These are phyloP conservation scores for Lepidocolaptes lacrymiger DNA, from an alignment of 2,797 vertebrate genomes.

Conservation along the genomic window DNA sequence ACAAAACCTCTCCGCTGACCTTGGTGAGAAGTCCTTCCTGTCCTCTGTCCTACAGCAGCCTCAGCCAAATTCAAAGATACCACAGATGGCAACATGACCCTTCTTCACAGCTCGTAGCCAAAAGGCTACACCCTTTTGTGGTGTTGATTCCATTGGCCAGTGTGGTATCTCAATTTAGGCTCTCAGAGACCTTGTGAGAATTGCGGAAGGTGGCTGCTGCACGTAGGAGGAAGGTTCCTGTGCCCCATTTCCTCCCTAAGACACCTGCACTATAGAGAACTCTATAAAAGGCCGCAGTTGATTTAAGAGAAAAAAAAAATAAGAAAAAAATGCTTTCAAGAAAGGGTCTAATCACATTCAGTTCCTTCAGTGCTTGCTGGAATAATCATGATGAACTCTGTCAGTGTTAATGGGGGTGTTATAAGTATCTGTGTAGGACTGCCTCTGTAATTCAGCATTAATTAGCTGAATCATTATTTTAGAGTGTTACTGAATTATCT, in stretches of 20 bases:
- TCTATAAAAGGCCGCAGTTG: neutral
- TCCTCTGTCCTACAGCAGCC: neutral
- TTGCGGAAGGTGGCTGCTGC: neutral
- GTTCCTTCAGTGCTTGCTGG: slow-evolving; percentile 38
- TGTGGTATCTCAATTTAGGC: neutral
- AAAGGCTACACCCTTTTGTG: neutral
- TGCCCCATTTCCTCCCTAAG: neutral
- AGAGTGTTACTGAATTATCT: slow-evolving; percentile 74
- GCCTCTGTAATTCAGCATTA: slow-evolving; percentile 74
- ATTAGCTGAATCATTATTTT: slow-evolving; percentile 76
- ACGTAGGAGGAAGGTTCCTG: neutral
- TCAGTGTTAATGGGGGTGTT: slow-evolving; percentile 68
- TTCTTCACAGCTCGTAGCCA: neutral
- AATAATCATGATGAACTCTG: slow-evolving; percentile 68
- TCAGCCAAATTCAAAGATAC: neutral
- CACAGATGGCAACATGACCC: neutral
- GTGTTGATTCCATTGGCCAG: neutral
- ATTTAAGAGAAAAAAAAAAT: neutral
- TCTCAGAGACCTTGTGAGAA: neutral
- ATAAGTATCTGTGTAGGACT: slow-evolving; percentile 68
- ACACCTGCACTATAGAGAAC: neutral
- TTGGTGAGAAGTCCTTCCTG: neutral
- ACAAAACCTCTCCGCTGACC: neutral
- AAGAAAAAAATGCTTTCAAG: neutral
- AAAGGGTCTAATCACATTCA: slow-evolving; percentile 40